Percentiles rank a stretch among this genome's conserved stretches.
These are phyloP conservation scores for Tragopan temminckii DNA, from an alignment of 2,797 vertebrate genomes.

Conservation along the genomic window DNA sequence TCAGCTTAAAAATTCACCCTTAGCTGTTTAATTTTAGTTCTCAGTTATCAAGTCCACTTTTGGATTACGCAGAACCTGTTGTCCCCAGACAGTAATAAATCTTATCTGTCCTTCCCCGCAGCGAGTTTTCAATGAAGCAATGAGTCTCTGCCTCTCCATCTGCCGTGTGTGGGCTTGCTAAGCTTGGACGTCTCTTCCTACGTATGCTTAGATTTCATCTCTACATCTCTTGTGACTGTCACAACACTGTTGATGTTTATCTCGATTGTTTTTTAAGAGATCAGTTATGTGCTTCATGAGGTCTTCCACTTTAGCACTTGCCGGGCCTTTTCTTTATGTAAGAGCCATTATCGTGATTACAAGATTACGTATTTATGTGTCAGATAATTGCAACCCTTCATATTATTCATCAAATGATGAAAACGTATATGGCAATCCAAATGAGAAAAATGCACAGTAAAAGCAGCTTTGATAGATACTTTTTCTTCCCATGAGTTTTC, in stretches of 20 bases:
- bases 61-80: neutral
- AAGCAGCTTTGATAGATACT: neutral
- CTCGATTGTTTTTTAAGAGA: neutral
- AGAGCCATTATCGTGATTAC: rapidly evolving
- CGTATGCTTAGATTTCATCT: neutral
- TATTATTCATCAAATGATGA: neutral
- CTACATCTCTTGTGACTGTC: neutral
- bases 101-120: neutral
- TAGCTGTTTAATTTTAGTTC: neutral
- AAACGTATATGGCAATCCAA: neutral
- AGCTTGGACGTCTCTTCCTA: neutral
- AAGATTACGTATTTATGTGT: neutral
- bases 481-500: neutral
- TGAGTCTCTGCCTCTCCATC: neutral
- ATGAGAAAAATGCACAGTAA: neutral
- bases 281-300: neutral
- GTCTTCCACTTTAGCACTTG: neutral
- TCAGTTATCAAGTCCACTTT: neutral
- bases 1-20: neutral
- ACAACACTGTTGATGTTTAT: neutral
- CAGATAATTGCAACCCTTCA: neutral
- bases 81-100: neutral
- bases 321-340: neutral
- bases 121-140: neutral
- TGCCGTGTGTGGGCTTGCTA: neutral